Evolutionary conservation across 1,140 invertebrate species (phyloP).

Genomic region (Phortica variegata): DNA sequence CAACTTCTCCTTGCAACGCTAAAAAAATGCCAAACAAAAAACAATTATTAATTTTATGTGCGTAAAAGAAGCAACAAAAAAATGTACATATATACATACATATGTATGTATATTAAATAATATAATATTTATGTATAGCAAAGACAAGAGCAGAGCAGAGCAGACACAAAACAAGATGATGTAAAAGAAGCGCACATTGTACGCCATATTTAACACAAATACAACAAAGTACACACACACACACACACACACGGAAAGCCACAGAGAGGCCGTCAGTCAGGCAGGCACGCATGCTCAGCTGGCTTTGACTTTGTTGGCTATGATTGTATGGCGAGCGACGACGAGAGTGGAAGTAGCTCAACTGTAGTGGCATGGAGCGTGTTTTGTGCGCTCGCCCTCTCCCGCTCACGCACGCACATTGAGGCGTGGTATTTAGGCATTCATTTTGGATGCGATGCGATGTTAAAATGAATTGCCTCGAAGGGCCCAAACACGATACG

Average conservation of each 20-base stretch:
- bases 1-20: conserved; percentile 94
- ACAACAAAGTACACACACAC: conserved; percentile 14
- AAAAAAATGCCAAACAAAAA: too few species aligned
- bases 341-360: too few species aligned
- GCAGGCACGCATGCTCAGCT: too few species aligned
- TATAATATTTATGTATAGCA: too few species aligned
- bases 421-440: conserved; percentile 44
- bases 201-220: conserved; percentile 44
- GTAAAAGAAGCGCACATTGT: conserved; percentile 1
- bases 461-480: conserved; percentile 1
- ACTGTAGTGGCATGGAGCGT: neutral
- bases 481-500: too few species aligned
- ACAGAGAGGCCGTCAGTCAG: conserved; percentile 6
- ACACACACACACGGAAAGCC: conserved; percentile 1
- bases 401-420: conserved; percentile 2
- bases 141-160: too few species aligned
- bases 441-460: conserved; percentile 32
- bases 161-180: neutral
- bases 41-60: too few species aligned
- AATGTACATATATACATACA: neutral
- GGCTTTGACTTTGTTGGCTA: too few species aligned
- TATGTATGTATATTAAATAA: too few species aligned
- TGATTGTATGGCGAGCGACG: too few species aligned
- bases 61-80: neutral
- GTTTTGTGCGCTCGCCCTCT: conserved; percentile 8